Evolutionary conservation across 35 echinoderm and acorn worm genomes (phyloP), one percentile per base, ranked within the genome.

Genomic region (Ptychodera flava): DNA sequence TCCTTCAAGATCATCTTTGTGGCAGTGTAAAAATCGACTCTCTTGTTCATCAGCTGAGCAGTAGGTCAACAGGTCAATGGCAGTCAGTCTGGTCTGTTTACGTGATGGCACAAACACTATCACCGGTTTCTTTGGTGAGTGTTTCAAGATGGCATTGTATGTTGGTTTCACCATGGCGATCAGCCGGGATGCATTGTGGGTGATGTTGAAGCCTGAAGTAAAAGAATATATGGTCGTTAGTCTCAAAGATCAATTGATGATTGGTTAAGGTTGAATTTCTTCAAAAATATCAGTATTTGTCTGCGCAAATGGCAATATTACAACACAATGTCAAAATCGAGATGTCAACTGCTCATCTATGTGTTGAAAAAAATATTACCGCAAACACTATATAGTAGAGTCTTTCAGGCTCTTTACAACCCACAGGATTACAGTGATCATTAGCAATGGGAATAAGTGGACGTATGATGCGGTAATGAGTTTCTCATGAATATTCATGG

Each of bases 131-230:
- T 85, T 83, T 15, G 91, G 88, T 1, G 96, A 99, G 75, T 94
- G 89, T 86, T 99, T 99, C 79, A 94, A 78, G 90, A 99, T 92
- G 80, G 96, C 90, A 34, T 99, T 99, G 86, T 99, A 99, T 0
- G 96, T 92, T 0, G 92, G 96, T 75, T 99, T 99, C 85, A 99
- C 96, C 95, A 98, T 98, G 85, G 95, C 95, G 30, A 98, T 93
- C n/a, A 98, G 92, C 27, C 95, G 89, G 29, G 95, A 98, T 52
- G 92, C 92, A 2, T 92, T 94, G 92, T 98, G 95, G 31, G 95
- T 98, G 38, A 98, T 94, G 92, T 98, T 98, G 89, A 98, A 98
- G 12, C 95, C 95, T 89, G 92, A 37, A 36, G 79, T 30, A 16
- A 84, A 85, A n/a, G 84, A 89, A 35, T 32, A 53, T 14, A 91